A percentile compares a stretch with the other conserved stretches of the same genome.
These are phyloP conservation scores for Forbesichthys agassizii DNA, from an alignment of 2,113 vertebrate genomes.

Conservation along the genomic window DNA sequence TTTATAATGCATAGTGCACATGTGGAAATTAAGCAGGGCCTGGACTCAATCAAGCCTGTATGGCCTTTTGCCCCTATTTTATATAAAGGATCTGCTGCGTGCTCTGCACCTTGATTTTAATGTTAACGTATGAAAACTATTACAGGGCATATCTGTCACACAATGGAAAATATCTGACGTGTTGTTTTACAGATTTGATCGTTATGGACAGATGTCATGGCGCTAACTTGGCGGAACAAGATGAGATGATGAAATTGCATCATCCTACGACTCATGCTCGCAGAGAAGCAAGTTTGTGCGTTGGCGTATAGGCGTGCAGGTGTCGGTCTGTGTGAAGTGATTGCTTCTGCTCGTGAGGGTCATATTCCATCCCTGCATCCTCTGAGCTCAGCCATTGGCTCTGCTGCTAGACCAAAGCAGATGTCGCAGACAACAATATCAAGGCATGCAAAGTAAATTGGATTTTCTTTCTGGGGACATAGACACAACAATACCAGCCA, in stretches of 20 bases:
- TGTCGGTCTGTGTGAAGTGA: conserved; percentile 11
- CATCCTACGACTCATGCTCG: conserved; percentile 4
- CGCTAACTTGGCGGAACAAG: conserved; percentile 21
- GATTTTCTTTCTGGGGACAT: neutral
- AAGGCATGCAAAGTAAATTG: conserved; percentile 9
- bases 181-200: conserved; percentile 30
- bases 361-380: conserved; percentile 9
- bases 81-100: conserved; percentile 40
- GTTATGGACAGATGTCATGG: conserved; percentile 20
- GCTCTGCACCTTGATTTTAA: conserved; percentile 40
- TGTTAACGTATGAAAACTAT: conserved; percentile 41
- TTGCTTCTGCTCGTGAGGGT: neutral
- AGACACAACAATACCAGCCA: neutral
- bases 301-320: neutral
- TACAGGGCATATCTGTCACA: conserved; percentile 32
- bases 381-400: conserved; percentile 33
- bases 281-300: conserved; percentile 13
- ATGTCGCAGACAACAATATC: conserved; percentile 9
- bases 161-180: conserved; percentile 45
- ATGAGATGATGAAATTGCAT: neutral
- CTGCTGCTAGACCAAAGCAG: conserved; percentile 14
- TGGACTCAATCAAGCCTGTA: conserved; percentile 58
- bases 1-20: conserved; percentile 39
- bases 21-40: conserved; percentile 57
- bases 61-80: conserved; percentile 50